Percentiles rank a stretch among this genome's conserved stretches.
Conservation (phyloP, 2,113 vertebrate species). For the Cromileptes altivelis region DNA sequence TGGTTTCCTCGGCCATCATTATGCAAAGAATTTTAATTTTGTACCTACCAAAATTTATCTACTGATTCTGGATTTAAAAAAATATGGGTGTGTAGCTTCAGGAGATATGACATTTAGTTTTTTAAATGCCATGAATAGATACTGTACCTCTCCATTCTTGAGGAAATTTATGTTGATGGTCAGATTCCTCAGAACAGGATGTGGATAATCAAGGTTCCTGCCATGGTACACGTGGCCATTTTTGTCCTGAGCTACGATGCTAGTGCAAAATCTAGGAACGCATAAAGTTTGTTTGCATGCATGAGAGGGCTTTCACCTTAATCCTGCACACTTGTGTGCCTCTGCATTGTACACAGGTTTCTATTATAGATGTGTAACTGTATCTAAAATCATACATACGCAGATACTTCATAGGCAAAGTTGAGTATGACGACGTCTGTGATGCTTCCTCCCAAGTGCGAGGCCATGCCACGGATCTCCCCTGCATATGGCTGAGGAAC, state of each 20-base stretch:
- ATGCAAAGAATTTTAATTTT: background rate
- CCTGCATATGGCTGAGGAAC: conserved; percentile 87
- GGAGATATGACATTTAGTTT: background rate
- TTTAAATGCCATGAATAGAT: background rate
- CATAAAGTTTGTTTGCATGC: conserved; percentile 20
- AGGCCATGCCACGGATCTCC: conserved; percentile 89
- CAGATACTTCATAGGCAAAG: conserved; percentile 91
- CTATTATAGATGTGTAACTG: background rate
- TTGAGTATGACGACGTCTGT: conserved; percentile 90
- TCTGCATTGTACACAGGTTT: background rate
- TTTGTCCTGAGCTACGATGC: conserved; percentile 91
- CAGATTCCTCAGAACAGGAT: conserved; percentile 87
- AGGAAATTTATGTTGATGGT: conserved; percentile 89
- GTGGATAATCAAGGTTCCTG: conserved; percentile 92
- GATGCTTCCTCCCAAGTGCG: conserved; percentile 76
- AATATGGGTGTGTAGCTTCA: background rate
- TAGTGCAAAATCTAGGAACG: conserved; percentile 91
- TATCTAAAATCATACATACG: conserved; percentile 84
- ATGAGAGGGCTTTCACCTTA: background rate
- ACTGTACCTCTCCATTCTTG: conserved; percentile 86
- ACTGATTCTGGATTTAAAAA: background rate
- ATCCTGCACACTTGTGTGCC: background rate
- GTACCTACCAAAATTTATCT: background rate
- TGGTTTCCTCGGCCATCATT: background rate
- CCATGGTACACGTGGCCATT: conserved; percentile 91